These are phyloP conservation scores for Apeira syringaria DNA, from an alignment of 2,888 invertebrate genomes.

Conservation along the genomic window DNA sequence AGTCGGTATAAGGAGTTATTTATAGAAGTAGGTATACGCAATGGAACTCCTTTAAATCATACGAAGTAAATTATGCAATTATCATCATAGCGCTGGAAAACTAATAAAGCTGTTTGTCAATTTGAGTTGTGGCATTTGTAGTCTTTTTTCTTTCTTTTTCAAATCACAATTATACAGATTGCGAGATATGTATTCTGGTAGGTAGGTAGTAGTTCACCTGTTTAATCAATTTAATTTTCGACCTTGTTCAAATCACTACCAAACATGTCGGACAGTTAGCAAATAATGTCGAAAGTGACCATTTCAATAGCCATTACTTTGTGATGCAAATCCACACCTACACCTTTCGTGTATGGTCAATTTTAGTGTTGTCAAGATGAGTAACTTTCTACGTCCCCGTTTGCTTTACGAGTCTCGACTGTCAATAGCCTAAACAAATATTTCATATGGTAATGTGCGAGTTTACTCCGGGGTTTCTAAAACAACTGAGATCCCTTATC, in stretches of 20 bases:
- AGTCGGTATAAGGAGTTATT: no score
- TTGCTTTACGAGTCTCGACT: slow-evolving; percentile 54
- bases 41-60: no score
- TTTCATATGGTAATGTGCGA: slow-evolving; percentile 60
- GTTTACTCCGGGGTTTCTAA: slow-evolving; percentile 45
- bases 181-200: no score
- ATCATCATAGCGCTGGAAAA: no score
- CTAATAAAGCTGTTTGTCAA: no score
- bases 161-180: no score
- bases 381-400: slow-evolving; percentile 71
- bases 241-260: slow-evolving; percentile 14
- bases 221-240: slow-evolving; percentile 1
- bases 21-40: no score
- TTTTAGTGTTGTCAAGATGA: slow-evolving; percentile 68
- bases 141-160: no score
- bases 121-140: no score
- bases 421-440: slow-evolving; percentile 60
- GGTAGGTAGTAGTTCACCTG: not conserved
- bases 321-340: slow-evolving; percentile 68
- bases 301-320: slow-evolving; percentile 47
- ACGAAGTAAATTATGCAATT: no score
- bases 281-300: slow-evolving; percentile 53
- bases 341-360: slow-evolving; percentile 57
- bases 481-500: slow-evolving; percentile 34
- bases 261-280: slow-evolving; percentile 26